Conservation (phyloP, 1,140 invertebrate species). For the Drosophila bocki region DNA sequence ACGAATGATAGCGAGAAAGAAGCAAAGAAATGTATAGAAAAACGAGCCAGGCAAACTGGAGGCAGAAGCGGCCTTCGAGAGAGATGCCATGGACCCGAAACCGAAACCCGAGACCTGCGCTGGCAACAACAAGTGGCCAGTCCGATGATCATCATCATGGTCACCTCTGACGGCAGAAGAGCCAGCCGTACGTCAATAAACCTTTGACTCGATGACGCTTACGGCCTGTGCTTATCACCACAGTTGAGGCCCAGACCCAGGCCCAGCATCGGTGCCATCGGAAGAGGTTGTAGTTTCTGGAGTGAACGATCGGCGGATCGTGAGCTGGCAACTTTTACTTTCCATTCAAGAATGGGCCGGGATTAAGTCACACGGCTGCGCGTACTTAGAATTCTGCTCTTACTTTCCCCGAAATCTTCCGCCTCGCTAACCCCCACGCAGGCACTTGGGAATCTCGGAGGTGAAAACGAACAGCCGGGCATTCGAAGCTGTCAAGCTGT, state of each 20-base stretch:
- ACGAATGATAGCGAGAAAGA: constrained; percentile 59
- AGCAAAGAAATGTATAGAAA: constrained; percentile 43
- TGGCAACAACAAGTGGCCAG: constrained; percentile 70
- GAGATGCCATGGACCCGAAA: constrained; percentile 66
- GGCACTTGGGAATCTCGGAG: constrained; percentile 46
- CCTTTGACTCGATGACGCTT: constrained; percentile 74
- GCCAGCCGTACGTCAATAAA: constrained; percentile 70
- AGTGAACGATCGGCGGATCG: constrained; percentile 47
- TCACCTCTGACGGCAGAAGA: constrained; percentile 35
- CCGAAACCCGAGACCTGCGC: constrained; percentile 42
- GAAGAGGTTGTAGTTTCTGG: constrained; percentile 10
- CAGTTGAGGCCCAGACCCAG: constrained; percentile 6
- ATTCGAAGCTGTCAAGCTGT: constrained; percentile 26
- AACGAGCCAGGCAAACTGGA: constrained; percentile 30
- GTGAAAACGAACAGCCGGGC: constrained; percentile 54
- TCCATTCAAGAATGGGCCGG: constrained; percentile 70
- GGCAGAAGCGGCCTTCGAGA: constrained; percentile 71
- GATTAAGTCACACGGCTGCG: constrained; percentile 65
- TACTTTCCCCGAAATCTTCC: constrained; percentile 56
- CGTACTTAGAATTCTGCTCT: constrained; percentile 61
- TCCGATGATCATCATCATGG: constrained; percentile 41
- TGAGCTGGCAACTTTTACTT: constrained; percentile 76
- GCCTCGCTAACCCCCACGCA: constrained; percentile 51
- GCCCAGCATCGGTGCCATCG: constrained; percentile 12
- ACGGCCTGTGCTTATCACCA: constrained; percentile 65